Base-by-base conservation (phyloP, 1,140 invertebrate genomes). In the Drosophila parabipectinata region DNA sequence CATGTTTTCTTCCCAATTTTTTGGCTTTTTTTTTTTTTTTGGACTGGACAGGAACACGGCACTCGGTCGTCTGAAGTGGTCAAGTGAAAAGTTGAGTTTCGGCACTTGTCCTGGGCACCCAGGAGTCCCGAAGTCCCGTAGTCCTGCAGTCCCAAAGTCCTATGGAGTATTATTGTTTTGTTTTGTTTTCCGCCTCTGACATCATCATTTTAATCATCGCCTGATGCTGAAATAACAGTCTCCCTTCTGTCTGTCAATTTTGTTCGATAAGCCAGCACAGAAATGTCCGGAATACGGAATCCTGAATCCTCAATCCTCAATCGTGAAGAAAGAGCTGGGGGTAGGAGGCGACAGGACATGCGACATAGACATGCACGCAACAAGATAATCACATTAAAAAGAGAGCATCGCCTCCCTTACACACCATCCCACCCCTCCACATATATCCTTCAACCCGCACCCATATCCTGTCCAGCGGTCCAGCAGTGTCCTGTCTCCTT, bases 381-480 rank as follows among this genome's bases (percentile, higher is more conserved):
- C 84, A 88, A 89, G 84, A 88, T 88, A 88, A 88, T 89, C 84
- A 88, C 84, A 88, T 88, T 88, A 88, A 88, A 88, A 88, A 87
- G 64, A 87, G 77, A 69, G 67, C 44, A 56, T 56, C 41, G 30
- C 6, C 50, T 15, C 50, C 26, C 50, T 18, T 8, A 14, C 30
- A 18, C 24, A 30, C 41, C 2, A 14, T 5, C 14, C 39, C 2
- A 8, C 12, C 10, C n/a, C 39, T 10, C 39, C 12, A 18, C 41
- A 15, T n/a, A 14, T 44, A 15, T 15, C 15, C 41, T 44, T 48
- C 44, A 54, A 41, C 54, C 67, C 67, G 53, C 59, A 73, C 59
- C 69, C 51, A 60, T 12, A 28, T 47, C 44, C 26, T 30, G 14
- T 41, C 53, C 58, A 63, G 51, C 26, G 21, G 10, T 24, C 34